Evolutionary conservation across 2,888 invertebrate species (phyloP).

Genomic region (Axea sp.): DNA sequence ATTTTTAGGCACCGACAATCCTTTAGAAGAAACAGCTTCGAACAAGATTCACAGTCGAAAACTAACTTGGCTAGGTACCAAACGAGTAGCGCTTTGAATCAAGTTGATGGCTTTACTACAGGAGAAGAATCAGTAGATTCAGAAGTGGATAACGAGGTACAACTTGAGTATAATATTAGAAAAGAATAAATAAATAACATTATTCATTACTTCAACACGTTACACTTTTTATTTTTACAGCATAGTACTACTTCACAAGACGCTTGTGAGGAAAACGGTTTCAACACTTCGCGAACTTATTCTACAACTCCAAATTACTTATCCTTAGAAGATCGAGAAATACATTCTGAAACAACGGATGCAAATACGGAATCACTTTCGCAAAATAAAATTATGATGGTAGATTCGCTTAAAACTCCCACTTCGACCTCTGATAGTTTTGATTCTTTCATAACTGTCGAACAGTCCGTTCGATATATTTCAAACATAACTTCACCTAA

Average conservation of each 20-base stretch:
- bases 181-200: no score
- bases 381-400: slow-evolving; percentile 31
- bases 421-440: slow-evolving; percentile 67
- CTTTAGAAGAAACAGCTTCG: slow-evolving; percentile 72
- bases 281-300: slow-evolving; percentile 37
- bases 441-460: slow-evolving; percentile 74
- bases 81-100: slow-evolving; percentile 73
- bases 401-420: slow-evolving; percentile 21
- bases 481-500: slow-evolving; percentile 40
- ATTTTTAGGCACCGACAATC: slow-evolving; percentile 71
- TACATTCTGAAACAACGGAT: slow-evolving; percentile 34
- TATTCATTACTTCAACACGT: no score
- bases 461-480: slow-evolving; percentile 72
- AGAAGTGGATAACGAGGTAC: slow-evolving; percentile 51
- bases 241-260: slow-evolving; percentile 30
- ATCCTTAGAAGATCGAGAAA: slow-evolving; percentile 62
- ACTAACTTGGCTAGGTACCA: slow-evolving; percentile 74
- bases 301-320: slow-evolving; percentile 64
- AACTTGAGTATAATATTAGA: no score
- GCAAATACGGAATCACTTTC: slow-evolving; percentile 16
- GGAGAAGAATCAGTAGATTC: slow-evolving; percentile 50
- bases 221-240: slow-evolving; percentile 22
- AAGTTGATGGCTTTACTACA: slow-evolving; percentile 68
- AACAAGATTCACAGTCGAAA: slow-evolving; percentile 68
- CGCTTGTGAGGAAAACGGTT: slow-evolving; percentile 35